A percentile compares a stretch with the other conserved stretches of the same genome.
These are phyloP conservation scores for Pluvianellus socialis DNA, from an alignment of 2,113 vertebrate genomes.

Conservation along the genomic window DNA sequence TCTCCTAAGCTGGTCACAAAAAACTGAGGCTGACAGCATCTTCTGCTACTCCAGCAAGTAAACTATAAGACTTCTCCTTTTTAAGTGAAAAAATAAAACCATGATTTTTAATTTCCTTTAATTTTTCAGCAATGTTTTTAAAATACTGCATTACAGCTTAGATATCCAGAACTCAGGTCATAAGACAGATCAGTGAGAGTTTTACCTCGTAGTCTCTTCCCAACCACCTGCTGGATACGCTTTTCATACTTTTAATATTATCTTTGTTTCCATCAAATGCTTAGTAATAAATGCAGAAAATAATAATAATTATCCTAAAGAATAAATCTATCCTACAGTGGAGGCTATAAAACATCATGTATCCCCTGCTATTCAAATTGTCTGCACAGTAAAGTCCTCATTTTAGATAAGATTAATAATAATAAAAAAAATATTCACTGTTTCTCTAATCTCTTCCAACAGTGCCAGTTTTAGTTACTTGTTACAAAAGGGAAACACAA, in stretches of 20 bases:
- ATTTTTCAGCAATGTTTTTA: neutral
- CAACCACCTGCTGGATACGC: neutral
- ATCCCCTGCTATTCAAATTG: neutral
- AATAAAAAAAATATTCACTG: neutral
- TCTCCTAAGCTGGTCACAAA: neutral
- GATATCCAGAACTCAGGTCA: neutral
- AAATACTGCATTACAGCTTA: neutral
- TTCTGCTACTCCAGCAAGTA: neutral
- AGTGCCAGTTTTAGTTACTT: neutral
- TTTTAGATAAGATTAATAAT: neutral
- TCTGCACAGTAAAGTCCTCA: neutral
- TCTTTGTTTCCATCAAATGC: neutral
- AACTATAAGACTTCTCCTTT: neutral
- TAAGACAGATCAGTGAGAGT: neutral
- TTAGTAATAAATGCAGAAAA: neutral
- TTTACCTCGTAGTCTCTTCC: neutral
- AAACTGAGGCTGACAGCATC: neutral
- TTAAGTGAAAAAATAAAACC: neutral
- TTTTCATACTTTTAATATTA: neutral
- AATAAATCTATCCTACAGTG: neutral
- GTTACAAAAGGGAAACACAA: neutral
- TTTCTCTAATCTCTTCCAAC: neutral
- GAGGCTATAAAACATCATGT: neutral
- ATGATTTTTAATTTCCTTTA: neutral
- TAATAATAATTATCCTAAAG: no score